Evolutionary conservation across 2,113 vertebrate genomes (phyloP).

Genomic region (Sturnira hondurensis): DNA sequence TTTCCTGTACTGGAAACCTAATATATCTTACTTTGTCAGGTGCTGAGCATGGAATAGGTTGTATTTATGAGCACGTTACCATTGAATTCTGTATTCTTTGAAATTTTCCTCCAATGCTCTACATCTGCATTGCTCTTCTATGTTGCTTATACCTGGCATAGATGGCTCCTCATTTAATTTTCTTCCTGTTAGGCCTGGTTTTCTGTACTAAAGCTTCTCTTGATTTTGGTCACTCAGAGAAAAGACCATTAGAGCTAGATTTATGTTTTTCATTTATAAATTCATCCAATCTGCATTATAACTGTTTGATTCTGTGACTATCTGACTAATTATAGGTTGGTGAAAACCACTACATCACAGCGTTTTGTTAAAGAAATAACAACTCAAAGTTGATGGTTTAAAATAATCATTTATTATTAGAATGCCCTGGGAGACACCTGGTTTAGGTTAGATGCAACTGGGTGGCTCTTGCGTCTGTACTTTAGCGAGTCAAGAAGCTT

Average conservation of each 20-base stretch:
- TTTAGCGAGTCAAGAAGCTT: neutral
- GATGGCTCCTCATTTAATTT: neutral
- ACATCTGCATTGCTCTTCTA: neutral
- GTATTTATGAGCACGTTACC: conserved; percentile 38
- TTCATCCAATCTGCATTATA: neutral
- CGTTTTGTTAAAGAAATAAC: neutral
- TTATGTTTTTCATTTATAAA: neutral
- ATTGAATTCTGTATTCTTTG: conserved; percentile 36
- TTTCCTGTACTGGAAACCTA: conserved; percentile 1
- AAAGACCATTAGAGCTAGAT: neutral
- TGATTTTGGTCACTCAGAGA: conserved; percentile 34
- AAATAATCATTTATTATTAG: neutral
- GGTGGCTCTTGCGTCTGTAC: neutral
- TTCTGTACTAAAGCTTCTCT: neutral
- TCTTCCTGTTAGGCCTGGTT: neutral
- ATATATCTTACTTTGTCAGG: conserved; percentile 50
- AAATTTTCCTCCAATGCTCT: conserved; percentile 25
- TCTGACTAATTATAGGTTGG: neutral
- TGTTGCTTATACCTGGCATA: conserved; percentile 32
- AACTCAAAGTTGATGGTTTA: neutral
- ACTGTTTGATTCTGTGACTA: neutral
- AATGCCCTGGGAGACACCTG: neutral
- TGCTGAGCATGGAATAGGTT: conserved; percentile 17
- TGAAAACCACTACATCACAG: neutral
- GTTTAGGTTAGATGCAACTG: neutral